Percentiles rank a stretch among this genome's conserved stretches.
phyloP scores from a whole-genome alignment of 2,113 vertebrate genomes.

The Semnornis frantzii region DNA sequence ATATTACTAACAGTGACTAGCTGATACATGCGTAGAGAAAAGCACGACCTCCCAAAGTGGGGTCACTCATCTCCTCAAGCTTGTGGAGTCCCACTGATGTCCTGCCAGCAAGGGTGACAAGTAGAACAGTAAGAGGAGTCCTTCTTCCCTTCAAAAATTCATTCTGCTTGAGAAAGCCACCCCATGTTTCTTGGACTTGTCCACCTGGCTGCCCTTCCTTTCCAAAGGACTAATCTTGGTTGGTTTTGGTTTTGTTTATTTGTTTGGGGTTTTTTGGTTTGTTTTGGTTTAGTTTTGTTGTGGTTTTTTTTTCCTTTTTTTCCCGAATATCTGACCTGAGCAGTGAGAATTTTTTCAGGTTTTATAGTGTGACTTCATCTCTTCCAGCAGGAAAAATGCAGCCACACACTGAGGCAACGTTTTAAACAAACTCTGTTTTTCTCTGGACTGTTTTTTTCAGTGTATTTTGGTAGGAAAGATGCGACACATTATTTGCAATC shows the following conservation, averaged over 20 bases:
- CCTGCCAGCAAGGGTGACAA: conserved; percentile 70
- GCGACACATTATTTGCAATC: background rate
- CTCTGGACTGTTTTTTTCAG: background rate
- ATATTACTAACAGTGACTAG: no score
- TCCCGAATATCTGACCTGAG: conserved; percentile 48
- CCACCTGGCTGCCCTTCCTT: conserved; percentile 73
- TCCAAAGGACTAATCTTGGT: conserved; percentile 69
- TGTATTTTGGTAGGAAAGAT: background rate
- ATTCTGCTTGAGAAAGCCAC: conserved; percentile 60
- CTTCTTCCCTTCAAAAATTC: conserved; percentile 50
- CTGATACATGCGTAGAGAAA: background rate
- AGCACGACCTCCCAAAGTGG: background rate
- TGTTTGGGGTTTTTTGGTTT: background rate
- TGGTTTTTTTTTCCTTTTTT: background rate
- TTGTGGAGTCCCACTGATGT: background rate
- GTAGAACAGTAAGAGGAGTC: conserved; percentile 41
- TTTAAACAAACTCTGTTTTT: background rate
- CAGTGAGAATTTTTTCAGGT: background rate
- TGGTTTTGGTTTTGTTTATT: no score
- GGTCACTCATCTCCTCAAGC: background rate
- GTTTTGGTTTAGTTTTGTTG: no score
- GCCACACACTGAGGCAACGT: background rate
- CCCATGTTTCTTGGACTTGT: conserved; percentile 17
- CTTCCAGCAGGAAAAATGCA: background rate
- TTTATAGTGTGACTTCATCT: background rate